Evolutionary conservation across 2,113 vertebrate genomes (phyloP).

Genomic region (Bubo blakistoni): DNA sequence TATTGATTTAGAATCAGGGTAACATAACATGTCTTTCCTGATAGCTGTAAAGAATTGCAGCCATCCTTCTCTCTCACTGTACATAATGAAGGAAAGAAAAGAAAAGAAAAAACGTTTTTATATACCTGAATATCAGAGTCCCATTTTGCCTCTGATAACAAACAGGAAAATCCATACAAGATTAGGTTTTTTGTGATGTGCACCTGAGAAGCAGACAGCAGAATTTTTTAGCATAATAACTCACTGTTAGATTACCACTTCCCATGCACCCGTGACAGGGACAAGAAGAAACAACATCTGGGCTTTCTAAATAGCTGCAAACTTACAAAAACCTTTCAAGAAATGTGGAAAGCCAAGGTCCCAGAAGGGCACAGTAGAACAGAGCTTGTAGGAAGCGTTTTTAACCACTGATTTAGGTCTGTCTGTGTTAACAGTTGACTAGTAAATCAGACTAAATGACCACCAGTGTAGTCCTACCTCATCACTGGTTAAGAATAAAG

Average conservation of each 20-base stretch:
- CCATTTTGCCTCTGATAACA: neutral
- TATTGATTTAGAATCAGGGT: neutral
- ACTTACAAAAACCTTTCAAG: neutral
- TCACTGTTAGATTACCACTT: neutral
- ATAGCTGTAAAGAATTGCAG: neutral
- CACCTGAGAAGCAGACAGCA: neutral
- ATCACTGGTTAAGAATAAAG: neutral
- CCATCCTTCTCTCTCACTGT: neutral
- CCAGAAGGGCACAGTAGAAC: neutral
- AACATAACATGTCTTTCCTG: neutral
- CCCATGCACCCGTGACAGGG: neutral
- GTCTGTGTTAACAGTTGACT: neutral
- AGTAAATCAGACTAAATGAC: neutral
- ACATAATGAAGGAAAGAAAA: neutral
- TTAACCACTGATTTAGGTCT: neutral
- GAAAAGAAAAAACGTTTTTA: neutral
- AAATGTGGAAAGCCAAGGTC: neutral
- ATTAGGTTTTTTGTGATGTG: constrained; percentile 1
- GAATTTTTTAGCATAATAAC: constrained; percentile 30
- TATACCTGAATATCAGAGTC: neutral
- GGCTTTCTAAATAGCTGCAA: constrained; percentile 10
- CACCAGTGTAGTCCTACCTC: neutral
- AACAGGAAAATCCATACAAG: neutral
- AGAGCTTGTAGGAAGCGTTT: neutral
- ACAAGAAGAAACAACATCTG: constrained; percentile 4